Evolutionary conservation across 2,113 vertebrate genomes (phyloP).

Genomic region (Actenoides lindsayi): DNA sequence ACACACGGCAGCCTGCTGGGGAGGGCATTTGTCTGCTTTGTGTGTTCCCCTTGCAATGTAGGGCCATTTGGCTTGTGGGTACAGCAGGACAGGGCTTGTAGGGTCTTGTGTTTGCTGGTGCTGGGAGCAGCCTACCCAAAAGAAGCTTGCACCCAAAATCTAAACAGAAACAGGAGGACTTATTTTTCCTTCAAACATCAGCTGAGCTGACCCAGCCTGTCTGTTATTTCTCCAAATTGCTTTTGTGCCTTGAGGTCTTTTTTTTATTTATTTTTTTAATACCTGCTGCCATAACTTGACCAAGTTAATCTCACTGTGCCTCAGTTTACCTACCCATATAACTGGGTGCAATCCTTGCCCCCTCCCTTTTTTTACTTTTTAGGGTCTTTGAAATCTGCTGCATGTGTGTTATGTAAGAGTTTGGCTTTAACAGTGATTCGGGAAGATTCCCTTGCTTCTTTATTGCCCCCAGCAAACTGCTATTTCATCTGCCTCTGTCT

Average conservation of each 20-base stretch:
- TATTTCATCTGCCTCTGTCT: background rate
- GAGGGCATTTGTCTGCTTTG: accelerated
- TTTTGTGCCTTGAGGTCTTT: background rate
- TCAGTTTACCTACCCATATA: background rate
- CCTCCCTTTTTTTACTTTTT: background rate
- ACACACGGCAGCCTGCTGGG: background rate
- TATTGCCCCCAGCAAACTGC: background rate
- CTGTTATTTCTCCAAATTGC: background rate
- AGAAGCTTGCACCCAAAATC: background rate
- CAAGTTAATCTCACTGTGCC: background rate
- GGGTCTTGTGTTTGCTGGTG: background rate
- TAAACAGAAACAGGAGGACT: background rate
- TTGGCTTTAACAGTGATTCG: accelerated
- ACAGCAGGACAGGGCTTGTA: background rate
- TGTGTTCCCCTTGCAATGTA: background rate
- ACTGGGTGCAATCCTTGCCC: background rate
- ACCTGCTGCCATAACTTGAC: background rate
- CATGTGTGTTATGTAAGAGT: background rate
- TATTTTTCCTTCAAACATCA: background rate
- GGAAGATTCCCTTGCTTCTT: background rate
- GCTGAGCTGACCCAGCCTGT: background rate
- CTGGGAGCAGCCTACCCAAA: background rate
- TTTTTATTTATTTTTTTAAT: background rate
- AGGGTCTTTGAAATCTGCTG: background rate
- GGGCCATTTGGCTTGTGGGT: too few species aligned